phyloP scores from a whole-genome alignment of 2,888 invertebrate genomes.

The Lingula anatina region DNA sequence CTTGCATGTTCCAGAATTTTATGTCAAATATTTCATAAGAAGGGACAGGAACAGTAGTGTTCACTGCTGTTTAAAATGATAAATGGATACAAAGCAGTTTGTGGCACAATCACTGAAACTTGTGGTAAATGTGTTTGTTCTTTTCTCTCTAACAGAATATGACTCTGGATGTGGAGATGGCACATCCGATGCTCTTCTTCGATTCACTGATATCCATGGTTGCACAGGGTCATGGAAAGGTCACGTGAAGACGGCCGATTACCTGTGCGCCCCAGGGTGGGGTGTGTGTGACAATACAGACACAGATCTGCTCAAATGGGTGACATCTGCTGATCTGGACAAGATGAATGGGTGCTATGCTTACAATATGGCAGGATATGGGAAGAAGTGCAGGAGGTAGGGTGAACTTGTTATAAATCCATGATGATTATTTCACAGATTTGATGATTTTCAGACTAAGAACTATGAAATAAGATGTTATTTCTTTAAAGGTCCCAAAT shows the following conservation, averaged over 20 bases:
- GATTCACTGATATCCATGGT: slow-evolving; percentile 38
- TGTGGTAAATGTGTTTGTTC: not conserved
- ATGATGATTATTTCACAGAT: no score
- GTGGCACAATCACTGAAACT: no score
- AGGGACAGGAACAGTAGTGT: no score
- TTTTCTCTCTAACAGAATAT: slow-evolving; percentile 22
- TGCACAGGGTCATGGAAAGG: slow-evolving; percentile 46
- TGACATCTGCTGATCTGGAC: slow-evolving; percentile 42
- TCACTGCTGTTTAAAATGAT: no score
- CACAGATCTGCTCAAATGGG: slow-evolving; percentile 21
- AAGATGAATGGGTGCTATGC: slow-evolving; percentile 45
- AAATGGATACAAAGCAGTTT: no score
- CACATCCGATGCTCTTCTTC: slow-evolving; percentile 37
- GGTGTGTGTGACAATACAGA: slow-evolving; percentile 42
- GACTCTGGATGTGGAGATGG: slow-evolving; percentile 44
- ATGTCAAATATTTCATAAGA: no score
- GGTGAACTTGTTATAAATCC: not conserved
- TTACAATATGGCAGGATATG: slow-evolving; percentile 44
- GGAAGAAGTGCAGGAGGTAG: slow-evolving; percentile 39
- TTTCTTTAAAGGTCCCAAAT: no score
- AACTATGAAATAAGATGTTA: no score
- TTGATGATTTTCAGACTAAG: not conserved
- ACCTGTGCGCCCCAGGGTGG: slow-evolving; percentile 45
- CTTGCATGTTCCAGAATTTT: not conserved
- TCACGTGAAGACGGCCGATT: slow-evolving; percentile 37